These are phyloP conservation scores for Therioaphis trifolii DNA, from an alignment of 2,888 invertebrate species.

Conservation along the genomic window DNA sequence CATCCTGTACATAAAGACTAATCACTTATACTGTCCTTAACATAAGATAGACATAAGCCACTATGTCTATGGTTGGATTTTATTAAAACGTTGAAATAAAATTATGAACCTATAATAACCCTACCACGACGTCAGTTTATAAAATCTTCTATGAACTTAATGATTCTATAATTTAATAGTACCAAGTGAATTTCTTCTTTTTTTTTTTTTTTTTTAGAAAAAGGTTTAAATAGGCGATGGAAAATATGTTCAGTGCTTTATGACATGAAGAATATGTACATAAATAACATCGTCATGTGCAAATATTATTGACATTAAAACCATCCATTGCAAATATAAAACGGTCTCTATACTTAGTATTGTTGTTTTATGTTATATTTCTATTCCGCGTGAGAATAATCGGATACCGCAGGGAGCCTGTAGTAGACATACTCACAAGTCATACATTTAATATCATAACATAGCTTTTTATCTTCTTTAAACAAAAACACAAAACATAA, in stretches of 20 bases:
- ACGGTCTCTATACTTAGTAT: conserved; percentile 2
- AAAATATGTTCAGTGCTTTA: neutral
- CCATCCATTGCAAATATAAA: conserved; percentile 9
- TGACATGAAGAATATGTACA: neutral
- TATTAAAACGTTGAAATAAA: too few species aligned
- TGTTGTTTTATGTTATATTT: conserved; percentile 16
- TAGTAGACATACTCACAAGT: conserved; percentile 14
- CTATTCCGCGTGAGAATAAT: conserved; percentile 29
- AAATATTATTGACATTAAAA: conserved; percentile 9
- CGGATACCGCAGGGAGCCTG: neutral
- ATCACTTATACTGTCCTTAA: too few species aligned
- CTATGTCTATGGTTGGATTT: too few species aligned
- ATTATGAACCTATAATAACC: too few species aligned
- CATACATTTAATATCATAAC: neutral
- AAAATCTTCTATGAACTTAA: neutral
- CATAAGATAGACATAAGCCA: too few species aligned
- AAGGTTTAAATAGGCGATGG: too few species aligned
- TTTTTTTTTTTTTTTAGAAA: too few species aligned
- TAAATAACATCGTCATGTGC: neutral
- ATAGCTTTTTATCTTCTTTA: conserved; percentile 2
- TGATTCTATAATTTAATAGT: too few species aligned
- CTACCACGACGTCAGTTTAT: too few species aligned
- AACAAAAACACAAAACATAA: conserved; percentile 19
- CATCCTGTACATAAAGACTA: too few species aligned
- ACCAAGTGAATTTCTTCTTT: too few species aligned